These are phyloP conservation scores for Brachyptera putata DNA, from an alignment of 2,888 invertebrate genomes.

Conservation along the genomic window DNA sequence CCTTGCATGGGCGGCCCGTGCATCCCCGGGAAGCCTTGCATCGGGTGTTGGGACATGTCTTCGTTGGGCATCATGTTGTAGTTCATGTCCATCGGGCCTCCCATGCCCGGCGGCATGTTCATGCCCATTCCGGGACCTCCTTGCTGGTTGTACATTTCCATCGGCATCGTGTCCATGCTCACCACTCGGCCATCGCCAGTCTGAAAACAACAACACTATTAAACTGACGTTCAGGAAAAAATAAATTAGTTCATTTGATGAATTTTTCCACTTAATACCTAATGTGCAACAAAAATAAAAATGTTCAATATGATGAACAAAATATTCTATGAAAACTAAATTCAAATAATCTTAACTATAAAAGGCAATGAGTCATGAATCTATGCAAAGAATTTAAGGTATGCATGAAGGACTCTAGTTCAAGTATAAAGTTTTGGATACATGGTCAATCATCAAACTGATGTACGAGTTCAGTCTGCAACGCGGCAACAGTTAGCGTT, in stretches of 20 bases:
- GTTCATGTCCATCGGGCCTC: conserved; percentile 20
- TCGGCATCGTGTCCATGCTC: conserved; percentile 29
- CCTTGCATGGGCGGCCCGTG: conserved; percentile 42
- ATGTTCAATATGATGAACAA: no score
- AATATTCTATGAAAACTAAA: no score
- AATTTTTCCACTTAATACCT: no score
- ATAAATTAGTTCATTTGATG: background rate
- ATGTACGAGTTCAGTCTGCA: no score
- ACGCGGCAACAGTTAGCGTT: no score
- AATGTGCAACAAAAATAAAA: no score
- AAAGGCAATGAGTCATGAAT: no score
- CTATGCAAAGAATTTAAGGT: no score
- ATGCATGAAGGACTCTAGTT: no score
- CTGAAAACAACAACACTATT: conserved; percentile 30
- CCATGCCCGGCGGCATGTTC: conserved; percentile 20
- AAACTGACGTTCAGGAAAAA: background rate
- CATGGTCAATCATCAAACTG: no score
- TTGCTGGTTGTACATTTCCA: conserved; percentile 31
- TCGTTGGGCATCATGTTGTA: conserved; percentile 45
- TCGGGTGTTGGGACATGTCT: conserved; percentile 32
- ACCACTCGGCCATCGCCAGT: conserved; percentile 37
- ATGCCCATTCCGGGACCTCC: conserved; percentile 23
- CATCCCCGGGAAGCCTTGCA: conserved; percentile 36
- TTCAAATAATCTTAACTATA: no score
- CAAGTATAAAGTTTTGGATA: no score